Percentiles rank a stretch among this genome's conserved stretches.
These are phyloP conservation scores for Tenrec ecaudatus DNA, from an alignment of 2,113 vertebrate species.

Conservation along the genomic window DNA sequence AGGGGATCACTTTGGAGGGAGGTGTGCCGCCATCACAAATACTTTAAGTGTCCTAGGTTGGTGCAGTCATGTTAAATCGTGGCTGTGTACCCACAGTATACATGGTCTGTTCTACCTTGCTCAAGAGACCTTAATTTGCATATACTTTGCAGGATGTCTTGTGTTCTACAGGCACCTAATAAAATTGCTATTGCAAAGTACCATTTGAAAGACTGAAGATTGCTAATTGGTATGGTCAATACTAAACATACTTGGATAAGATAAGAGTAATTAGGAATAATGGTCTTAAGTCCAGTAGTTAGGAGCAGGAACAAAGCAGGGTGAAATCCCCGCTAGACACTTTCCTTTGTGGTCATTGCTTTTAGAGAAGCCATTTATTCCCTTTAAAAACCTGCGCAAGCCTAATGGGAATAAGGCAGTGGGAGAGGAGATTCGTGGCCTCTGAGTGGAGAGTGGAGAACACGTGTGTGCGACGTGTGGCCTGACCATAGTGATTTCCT, in stretches of 20 bases:
- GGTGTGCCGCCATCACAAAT: background rate
- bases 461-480: background rate
- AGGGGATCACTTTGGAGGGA: background rate
- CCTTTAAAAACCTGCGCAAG: background rate
- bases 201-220: background rate
- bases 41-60: no score
- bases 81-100: fast-evolving
- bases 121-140: background rate
- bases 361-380: background rate
- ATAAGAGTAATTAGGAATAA: conserved; percentile 49
- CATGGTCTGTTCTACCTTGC: background rate
- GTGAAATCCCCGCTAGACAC: background rate
- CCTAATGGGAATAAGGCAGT: background rate
- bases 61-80: background rate
- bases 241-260: background rate
- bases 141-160: background rate
- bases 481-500: background rate
- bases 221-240: conserved; percentile 20
- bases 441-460: background rate
- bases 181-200: background rate
- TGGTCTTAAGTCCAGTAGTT: background rate
- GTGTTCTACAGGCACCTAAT: background rate
- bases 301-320: background rate
- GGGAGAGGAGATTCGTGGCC: background rate
- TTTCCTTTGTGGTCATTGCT: background rate